Evolutionary conservation across 2,113 vertebrate genomes (phyloP).

Genomic region (Zonotrichia leucophrys): DNA sequence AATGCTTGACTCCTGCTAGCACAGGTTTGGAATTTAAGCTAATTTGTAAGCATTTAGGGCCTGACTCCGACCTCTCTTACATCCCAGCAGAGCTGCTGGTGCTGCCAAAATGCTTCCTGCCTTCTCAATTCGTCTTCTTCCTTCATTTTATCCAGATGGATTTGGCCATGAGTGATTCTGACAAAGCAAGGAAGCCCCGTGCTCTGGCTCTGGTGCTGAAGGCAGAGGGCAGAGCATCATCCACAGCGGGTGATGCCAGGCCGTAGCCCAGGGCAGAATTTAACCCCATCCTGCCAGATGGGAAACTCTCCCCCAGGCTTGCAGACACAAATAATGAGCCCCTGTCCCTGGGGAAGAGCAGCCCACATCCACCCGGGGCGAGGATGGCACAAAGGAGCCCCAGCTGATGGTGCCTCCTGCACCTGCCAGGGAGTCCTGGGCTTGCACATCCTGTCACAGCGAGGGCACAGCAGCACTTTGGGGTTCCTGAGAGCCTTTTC

Average conservation of each 20-base stretch:
- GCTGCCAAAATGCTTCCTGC: not conserved
- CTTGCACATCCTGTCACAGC: rapidly evolving
- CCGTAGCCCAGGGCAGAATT: not conserved
- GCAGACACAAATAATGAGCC: not conserved
- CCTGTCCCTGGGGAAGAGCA: not conserved
- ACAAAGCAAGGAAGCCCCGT: not conserved
- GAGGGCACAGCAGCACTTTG: rapidly evolving
- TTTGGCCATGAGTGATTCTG: not conserved
- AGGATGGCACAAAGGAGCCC: not conserved
- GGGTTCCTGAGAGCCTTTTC: not conserved
- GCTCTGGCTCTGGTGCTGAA: rapidly evolving
- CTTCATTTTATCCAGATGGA: not conserved
- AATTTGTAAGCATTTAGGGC: slow-evolving; percentile 39
- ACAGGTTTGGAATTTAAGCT: slow-evolving; percentile 8
- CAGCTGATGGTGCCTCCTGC: not conserved
- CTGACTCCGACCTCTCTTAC: not conserved
- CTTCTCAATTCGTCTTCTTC: not conserved
- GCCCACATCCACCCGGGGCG: not conserved
- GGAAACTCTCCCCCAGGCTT: not conserved
- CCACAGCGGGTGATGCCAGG: not conserved
- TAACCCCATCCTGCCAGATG: slow-evolving; percentile 23
- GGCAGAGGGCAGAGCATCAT: rapidly evolving
- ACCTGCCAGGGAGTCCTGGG: rapidly evolving
- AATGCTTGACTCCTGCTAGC: not conserved
- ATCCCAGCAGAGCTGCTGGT: not conserved